Conservation (phyloP, 2,113 vertebrate species). For the Tauraco erythrolophus region DNA sequence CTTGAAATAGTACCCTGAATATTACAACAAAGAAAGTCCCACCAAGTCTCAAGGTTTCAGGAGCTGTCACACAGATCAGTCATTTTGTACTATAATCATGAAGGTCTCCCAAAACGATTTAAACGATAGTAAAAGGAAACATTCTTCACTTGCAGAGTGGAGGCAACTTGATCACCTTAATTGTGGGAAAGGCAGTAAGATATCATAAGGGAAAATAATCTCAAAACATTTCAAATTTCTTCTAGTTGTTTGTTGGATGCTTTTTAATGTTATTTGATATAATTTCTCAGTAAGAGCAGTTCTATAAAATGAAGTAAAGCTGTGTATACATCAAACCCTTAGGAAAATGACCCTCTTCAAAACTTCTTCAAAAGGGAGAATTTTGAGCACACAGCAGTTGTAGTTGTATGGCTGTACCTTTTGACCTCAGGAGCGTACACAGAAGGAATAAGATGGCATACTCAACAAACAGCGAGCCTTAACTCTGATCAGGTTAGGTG, state of each 20-base stretch:
- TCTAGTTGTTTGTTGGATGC: background rate
- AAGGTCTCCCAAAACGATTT: background rate
- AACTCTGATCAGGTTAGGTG: background rate
- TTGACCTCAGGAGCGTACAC: background rate
- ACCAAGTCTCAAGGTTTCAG: conserved; percentile 6
- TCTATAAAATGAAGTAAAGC: background rate
- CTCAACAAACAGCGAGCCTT: background rate
- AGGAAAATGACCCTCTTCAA: background rate
- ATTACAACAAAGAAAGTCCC: conserved; percentile 8
- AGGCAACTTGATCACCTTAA: background rate
- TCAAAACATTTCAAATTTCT: background rate
- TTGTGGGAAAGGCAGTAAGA: background rate
- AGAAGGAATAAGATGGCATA: background rate
- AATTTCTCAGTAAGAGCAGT: background rate
- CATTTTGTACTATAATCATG: conserved; percentile 7
- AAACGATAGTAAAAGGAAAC: background rate
- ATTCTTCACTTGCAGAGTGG: background rate
- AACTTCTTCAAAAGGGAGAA: background rate
- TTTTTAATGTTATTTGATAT: background rate
- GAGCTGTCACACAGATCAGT: conserved; percentile 22
- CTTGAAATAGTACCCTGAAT: conserved; percentile 27
- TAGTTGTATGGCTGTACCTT: background rate
- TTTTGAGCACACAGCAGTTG: background rate
- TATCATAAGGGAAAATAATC: background rate
- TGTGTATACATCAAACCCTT: background rate